Conservation (phyloP, 2,888 invertebrate species). For the Drosophila ezoana region DNA sequence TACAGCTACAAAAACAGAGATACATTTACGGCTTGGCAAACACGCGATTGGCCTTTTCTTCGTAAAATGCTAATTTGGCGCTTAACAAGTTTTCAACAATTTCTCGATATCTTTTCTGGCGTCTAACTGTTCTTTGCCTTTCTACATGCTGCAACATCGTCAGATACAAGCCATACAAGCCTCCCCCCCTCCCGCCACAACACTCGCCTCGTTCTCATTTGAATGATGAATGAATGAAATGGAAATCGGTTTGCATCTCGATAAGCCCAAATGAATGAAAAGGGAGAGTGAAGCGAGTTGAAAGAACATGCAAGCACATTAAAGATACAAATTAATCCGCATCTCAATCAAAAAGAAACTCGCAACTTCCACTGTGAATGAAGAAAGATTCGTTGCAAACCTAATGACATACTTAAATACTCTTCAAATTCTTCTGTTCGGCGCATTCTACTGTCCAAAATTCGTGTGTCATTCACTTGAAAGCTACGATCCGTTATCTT, state of each 20-base stretch:
- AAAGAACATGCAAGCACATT: conserved; percentile 32
- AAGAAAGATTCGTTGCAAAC: not conserved
- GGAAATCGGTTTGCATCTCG: conserved; percentile 50
- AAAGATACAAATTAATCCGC: conserved; percentile 17
- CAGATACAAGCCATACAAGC: conserved; percentile 21
- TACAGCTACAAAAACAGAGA: conserved; percentile 20
- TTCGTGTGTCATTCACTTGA: not conserved
- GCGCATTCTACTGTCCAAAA: not conserved
- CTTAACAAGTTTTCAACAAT: conserved; percentile 51
- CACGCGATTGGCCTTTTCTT: conserved; percentile 51
- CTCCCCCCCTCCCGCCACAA: not conserved
- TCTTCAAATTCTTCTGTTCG: not conserved
- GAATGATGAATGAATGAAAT: conserved; percentile 74
- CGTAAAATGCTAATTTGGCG: conserved; percentile 67
- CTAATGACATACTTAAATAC: not conserved
- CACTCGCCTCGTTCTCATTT: not conserved
- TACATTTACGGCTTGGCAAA: conserved; percentile 22
- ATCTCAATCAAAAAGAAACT: conserved; percentile 26
- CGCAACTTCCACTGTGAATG: conserved; percentile 13
- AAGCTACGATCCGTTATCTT: too few relatives aligned
- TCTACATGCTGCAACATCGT: conserved; percentile 42
- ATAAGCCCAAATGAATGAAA: conserved; percentile 30
- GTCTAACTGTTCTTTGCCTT: conserved; percentile 63
- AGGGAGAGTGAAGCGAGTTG: conserved; percentile 26
- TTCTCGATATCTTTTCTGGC: conserved; percentile 39